phyloP scores from a whole-genome alignment of 2,888 invertebrate species.

The Pristionchus exspectatus region DNA sequence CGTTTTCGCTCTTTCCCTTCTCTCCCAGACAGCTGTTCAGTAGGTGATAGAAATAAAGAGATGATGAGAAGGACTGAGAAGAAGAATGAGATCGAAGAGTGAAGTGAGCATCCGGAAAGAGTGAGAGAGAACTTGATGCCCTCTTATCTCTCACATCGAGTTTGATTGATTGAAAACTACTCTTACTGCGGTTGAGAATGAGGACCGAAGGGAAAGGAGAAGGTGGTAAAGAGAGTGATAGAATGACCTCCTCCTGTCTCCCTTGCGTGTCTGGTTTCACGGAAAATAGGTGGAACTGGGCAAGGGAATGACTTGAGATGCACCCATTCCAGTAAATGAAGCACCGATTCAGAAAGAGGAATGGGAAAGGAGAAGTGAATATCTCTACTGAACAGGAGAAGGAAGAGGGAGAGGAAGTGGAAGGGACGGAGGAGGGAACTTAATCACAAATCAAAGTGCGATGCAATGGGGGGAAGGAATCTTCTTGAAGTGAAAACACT shows the following conservation, averaged over 20 bases:
- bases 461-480: slow-evolving; percentile 4
- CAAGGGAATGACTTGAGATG: neutral
- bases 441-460: slow-evolving; percentile 41
- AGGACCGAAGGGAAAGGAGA: neutral
- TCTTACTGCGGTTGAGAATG: slow-evolving; percentile 9
- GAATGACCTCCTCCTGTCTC: neutral
- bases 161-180: slow-evolving; percentile 21
- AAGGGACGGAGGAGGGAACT: neutral
- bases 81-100: neutral
- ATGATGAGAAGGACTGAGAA: neutral
- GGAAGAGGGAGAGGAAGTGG: neutral
- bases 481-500: slow-evolving; percentile 27
- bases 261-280: neutral
- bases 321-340: neutral
- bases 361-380: neutral
- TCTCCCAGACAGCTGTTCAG: slow-evolving; percentile 20
- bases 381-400: neutral
- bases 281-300: neutral
- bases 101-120: neutral
- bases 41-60: slow-evolving; percentile 20
- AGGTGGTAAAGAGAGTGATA: neutral
- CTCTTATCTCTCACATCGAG: neutral
- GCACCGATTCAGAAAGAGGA: neutral
- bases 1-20: slow-evolving; percentile 27
- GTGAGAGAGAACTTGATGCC: neutral